phyloP scores from a whole-genome alignment of 2,113 vertebrate genomes.

The Malaclemys terrapin region DNA sequence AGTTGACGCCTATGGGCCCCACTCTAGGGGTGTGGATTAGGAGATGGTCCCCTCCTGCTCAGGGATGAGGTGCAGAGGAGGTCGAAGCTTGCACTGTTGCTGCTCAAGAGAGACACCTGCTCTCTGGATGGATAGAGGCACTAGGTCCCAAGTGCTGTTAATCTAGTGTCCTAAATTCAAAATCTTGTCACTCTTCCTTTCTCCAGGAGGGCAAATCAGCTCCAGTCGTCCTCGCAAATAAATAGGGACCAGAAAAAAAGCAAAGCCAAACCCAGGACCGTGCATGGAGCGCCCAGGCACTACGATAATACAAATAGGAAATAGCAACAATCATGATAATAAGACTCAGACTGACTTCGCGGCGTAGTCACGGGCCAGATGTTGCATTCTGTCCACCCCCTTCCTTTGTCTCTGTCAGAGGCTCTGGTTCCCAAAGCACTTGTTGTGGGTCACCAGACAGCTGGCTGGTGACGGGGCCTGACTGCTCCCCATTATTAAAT shows the following conservation, averaged over 20 bases:
- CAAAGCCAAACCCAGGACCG: neutral
- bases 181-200: neutral
- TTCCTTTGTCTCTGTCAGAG: neutral
- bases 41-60: neutral
- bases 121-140: neutral
- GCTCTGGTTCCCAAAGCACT: neutral
- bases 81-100: neutral
- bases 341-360: neutral
- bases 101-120: neutral
- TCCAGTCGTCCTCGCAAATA: neutral
- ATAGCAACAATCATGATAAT: neutral
- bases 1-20: neutral
- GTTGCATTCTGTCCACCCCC: neutral
- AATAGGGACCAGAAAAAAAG: neutral
- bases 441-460: neutral
- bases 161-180: neutral
- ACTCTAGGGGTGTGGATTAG: neutral
- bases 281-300: neutral
- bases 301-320: neutral
- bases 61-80: neutral
- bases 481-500: neutral
- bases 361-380: neutral
- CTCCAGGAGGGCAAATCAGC: neutral
- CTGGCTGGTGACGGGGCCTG: neutral
- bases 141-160: neutral